Conservation (phyloP, 1,140 invertebrate genomes). For the Macrotrachela quadricornifera region DNA sequence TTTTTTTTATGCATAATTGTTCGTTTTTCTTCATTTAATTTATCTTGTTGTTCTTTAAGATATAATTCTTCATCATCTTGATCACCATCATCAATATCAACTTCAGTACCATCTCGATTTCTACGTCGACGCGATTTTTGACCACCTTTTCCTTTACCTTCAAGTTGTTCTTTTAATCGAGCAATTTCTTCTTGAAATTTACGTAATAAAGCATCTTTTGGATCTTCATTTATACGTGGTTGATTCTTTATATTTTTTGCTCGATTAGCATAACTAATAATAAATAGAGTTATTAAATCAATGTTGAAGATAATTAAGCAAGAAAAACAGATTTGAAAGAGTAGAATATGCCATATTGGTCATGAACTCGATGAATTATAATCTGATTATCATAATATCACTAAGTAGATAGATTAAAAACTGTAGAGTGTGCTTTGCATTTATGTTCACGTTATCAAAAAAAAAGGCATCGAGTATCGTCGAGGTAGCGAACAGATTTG, state of each 20-base stretch:
- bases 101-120: background rate
- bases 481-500: no score
- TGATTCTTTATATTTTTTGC: conserved; percentile 92
- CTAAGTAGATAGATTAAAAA: no score
- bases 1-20: conserved; percentile 34
- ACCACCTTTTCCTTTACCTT: conserved; percentile 13
- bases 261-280: conserved; percentile 53
- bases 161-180: conserved; percentile 23
- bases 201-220: conserved; percentile 45
- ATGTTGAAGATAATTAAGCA: no score
- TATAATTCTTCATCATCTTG: conserved; percentile 16
- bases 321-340: no score
- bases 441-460: no score
- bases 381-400: no score
- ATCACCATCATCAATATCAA: background rate
- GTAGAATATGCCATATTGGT: no score
- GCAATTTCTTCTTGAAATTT: conserved; percentile 30
- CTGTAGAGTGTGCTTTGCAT: no score
- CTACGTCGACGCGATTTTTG: background rate
- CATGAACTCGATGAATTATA: no score
- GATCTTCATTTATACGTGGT: conserved; percentile 81
- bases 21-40: conserved; percentile 35
- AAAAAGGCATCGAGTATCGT: no score
- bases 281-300: no score
- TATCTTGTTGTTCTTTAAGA: conserved; percentile 29